Conservation (phyloP, 1,140 invertebrate genomes). For the Sipha flava region DNA sequence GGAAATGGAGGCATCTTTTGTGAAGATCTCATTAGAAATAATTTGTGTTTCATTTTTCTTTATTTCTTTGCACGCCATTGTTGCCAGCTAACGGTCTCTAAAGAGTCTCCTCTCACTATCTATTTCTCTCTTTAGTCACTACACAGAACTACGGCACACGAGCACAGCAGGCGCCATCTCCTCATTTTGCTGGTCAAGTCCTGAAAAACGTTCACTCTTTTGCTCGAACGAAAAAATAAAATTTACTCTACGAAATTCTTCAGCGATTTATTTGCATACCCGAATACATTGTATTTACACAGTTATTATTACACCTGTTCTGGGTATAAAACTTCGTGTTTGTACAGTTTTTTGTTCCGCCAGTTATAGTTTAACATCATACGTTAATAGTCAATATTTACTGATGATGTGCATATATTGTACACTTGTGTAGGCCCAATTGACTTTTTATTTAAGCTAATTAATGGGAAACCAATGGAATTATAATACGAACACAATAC, state of each 20-base stretch:
- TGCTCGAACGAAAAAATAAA: background rate
- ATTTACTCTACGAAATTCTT: background rate
- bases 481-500: too few relatives aligned
- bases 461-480: background rate
- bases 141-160: background rate
- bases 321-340: too few relatives aligned
- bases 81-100: too few relatives aligned
- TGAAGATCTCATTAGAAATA: conserved; percentile 18
- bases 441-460: background rate
- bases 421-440: too few relatives aligned
- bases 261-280: background rate
- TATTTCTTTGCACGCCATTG: background rate
- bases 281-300: background rate
- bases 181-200: background rate
- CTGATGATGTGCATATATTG: background rate
- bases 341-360: too few relatives aligned
- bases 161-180: background rate
- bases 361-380: too few relatives aligned
- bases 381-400: background rate
- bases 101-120: background rate
- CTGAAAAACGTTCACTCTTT: too few relatives aligned
- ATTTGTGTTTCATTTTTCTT: background rate
- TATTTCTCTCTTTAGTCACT: background rate
- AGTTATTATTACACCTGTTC: background rate
- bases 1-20: background rate